Conservation (phyloP, 30 jellyfish, hydroid and myxozoan species). For the Aurelia coerulea region DNA sequence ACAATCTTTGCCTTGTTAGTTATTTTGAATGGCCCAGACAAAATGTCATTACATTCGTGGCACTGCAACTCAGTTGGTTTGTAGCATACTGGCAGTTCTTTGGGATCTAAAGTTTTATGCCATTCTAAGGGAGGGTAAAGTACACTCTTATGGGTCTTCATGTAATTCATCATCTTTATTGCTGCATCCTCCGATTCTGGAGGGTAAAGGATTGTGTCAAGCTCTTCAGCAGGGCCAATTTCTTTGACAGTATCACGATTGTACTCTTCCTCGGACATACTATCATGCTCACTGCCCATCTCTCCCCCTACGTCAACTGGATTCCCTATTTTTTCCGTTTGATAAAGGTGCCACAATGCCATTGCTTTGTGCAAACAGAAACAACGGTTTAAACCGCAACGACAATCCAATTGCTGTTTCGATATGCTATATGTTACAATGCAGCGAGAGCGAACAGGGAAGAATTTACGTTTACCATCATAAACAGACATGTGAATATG, state of each 20-base stretch:
- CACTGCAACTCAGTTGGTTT: constrained; percentile 34
- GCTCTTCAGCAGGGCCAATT: neutral
- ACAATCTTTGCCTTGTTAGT: constrained; percentile 16
- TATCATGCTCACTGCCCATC: neutral
- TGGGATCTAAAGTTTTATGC: neutral
- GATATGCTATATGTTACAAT: constrained; percentile 3
- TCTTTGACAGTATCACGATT: neutral
- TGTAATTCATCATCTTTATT: neutral
- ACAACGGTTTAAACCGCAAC: neutral
- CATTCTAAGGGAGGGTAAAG: neutral
- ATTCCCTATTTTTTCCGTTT: neutral
- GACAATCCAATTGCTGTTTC: constrained; percentile 5
- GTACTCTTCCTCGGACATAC: neutral
- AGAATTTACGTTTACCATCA: neutral
- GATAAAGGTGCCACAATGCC: constrained; percentile 36
- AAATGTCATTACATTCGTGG: neutral
- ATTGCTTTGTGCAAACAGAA: constrained; percentile 37
- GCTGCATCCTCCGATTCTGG: neutral
- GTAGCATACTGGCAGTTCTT: constrained; percentile 1
- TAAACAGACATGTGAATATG: constrained; percentile 12
- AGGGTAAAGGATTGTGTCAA: neutral
- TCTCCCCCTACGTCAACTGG: neutral
- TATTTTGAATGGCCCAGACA: constrained; percentile 15
- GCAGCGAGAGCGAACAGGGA: constrained; percentile 1
- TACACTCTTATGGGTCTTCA: neutral